A percentile compares a stretch with the other conserved stretches of the same genome.
Evolutionary conservation across 2,797 vertebrate species (phyloP).

Genomic region (Huso huso): DNA sequence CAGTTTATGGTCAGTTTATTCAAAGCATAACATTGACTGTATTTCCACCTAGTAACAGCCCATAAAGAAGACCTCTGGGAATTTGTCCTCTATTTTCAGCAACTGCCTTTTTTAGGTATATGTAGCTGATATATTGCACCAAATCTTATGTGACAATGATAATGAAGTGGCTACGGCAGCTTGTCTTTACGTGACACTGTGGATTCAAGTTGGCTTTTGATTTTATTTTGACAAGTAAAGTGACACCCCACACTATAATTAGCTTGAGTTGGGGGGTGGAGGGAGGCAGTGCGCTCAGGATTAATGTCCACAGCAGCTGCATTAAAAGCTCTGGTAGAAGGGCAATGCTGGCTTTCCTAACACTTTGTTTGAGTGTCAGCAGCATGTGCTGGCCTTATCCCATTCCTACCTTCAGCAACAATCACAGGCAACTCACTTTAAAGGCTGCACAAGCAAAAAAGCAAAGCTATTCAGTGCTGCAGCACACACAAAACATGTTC

Average conservation of each 20-base stretch:
- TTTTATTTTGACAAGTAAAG: conserved; percentile 79
- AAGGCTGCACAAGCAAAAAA: no score
- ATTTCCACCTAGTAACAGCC: conserved; percentile 8
- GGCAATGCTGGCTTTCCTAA: conserved; percentile 69
- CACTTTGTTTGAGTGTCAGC: conserved; percentile 81
- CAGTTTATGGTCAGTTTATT: conserved; percentile 11
- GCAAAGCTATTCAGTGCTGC: no score
- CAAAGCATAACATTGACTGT: conserved; percentile 12
- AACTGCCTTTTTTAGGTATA: no score
- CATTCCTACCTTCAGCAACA: conserved; percentile 45
- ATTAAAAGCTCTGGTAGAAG: conserved; percentile 77
- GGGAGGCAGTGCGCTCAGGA: conserved; percentile 75
- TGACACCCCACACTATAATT: conserved; percentile 82
- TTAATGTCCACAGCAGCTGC: conserved; percentile 98
- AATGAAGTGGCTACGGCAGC: no score
- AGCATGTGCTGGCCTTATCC: conserved; percentile 75
- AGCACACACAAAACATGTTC: no score
- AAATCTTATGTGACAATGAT: no score
- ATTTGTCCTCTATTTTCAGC: no score
- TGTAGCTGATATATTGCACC: no score
- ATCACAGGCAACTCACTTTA: conserved; percentile 11
- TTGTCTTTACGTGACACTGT: no score
- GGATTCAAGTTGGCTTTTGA: conserved; percentile 34
- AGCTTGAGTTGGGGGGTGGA: conserved; percentile 66
- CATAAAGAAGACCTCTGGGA: no score